phyloP scores from a whole-genome alignment of 2,797 vertebrate species.

The Chloroceryle inda region DNA sequence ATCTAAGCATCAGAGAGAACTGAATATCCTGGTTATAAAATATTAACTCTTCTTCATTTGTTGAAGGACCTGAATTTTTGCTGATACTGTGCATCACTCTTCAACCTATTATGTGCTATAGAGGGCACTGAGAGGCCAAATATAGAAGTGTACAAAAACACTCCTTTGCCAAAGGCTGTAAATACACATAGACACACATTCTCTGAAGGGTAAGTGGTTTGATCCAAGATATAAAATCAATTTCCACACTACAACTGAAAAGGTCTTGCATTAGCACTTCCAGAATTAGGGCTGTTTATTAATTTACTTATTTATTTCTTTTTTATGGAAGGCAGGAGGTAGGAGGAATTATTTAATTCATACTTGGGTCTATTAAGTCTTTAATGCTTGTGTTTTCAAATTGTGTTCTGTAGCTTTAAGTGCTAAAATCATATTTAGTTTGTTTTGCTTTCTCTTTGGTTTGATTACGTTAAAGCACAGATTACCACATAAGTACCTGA shows the following conservation, averaged over 20 bases:
- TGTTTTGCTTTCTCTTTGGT: neutral
- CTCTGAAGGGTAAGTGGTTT: neutral
- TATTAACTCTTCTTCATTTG: neutral
- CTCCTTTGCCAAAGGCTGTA: neutral
- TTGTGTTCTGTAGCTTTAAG: neutral
- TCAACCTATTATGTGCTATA: neutral
- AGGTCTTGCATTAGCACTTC: neutral
- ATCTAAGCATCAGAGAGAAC: neutral
- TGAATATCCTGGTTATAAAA: neutral
- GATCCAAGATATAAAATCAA: neutral
- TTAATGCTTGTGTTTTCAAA: neutral
- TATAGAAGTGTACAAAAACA: neutral
- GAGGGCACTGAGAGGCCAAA: neutral
- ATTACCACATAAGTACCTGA: accelerated
- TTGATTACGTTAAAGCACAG: neutral
- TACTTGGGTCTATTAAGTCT: neutral
- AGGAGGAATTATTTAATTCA: neutral
- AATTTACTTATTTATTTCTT: neutral
- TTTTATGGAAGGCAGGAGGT: neutral
- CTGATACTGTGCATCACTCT: neutral
- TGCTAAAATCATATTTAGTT: neutral
- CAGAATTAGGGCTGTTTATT: neutral
- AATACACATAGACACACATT: no score
- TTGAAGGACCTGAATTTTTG: neutral
- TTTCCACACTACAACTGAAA: neutral